Base-by-base conservation (phyloP, 2,888 invertebrate genomes). In the Acanthoscelides obtectus region DNA sequence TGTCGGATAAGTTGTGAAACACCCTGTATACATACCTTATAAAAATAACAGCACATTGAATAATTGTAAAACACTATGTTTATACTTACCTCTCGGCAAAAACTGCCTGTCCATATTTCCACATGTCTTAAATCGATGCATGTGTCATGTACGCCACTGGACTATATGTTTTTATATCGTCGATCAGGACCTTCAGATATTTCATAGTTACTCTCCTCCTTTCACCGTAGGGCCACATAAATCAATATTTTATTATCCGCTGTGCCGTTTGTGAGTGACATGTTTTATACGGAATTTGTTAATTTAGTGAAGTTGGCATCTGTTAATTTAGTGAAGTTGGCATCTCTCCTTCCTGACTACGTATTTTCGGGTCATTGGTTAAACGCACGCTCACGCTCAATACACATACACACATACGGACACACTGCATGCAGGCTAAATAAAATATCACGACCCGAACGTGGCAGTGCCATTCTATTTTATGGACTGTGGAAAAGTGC, bases 311-410 rank as follows among this genome's bases (percentile, higher is more conserved):
- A 79, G 77, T 79, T 77, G 75, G 76, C 78, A 74, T 75, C 77
- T 77, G 80, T 45, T 45, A 45, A 45, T 45, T 45, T 45, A 45
- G 45, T 12, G 79, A 75, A 79, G 77, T 79, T 77, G 75, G 76
- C 78, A 74, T 75, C 77, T 77, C 76, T 77, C 76, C 79, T 81
- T 81, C 79, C 81, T 77, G 79, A 79, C 78, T 77, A 79, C 79
- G 78, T 79, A 81, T 82, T 82, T 81, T 81, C 82, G 83, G 81
- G 81, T 82, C 82, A 83, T 82, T 83, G 82, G 79, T 82, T 82
- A 78, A 80, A 45, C 81, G 79, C 81, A 81, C 45, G 45, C 45
- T 45, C 12, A 45, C 45, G 45, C 45, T 45, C 45, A 4, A 17
- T 17, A 45, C 45, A 45, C 45, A 45, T 45, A 45, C 25, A 25